Evolutionary conservation across 2,797 vertebrate species (phyloP).

Genomic region (Phrynocephalus forsythii): DNA sequence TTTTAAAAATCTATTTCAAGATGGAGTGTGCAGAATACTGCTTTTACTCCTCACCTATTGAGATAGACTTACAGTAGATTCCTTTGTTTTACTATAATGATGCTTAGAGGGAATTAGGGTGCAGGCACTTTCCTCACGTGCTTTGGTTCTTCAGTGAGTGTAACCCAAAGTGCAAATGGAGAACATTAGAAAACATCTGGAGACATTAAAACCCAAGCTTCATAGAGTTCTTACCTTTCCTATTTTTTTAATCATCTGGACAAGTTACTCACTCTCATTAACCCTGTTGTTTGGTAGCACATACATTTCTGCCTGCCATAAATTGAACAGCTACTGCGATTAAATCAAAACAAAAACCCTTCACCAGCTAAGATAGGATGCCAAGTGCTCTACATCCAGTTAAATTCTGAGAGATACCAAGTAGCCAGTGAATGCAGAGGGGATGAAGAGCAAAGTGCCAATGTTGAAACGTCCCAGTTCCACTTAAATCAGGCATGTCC

Average conservation of each 20-base stretch:
- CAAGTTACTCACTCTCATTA: background rate
- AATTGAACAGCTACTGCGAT: slow-evolving; percentile 25
- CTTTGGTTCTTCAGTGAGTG: background rate
- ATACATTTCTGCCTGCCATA: slow-evolving; percentile 33
- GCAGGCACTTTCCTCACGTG: background rate
- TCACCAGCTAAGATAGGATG: slow-evolving; percentile 47
- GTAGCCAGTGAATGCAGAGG: slow-evolving; percentile 53
- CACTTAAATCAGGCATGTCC: slow-evolving; percentile 28
- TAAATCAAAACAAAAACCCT: slow-evolving; percentile 24
- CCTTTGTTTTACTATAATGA: background rate
- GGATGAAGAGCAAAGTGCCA: slow-evolving; percentile 50
- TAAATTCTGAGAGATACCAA: slow-evolving; percentile 43
- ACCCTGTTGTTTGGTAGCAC: background rate
- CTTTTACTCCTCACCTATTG: background rate
- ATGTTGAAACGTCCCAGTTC: slow-evolving; percentile 29
- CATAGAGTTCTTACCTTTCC: background rate
- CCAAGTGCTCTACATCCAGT: slow-evolving; percentile 26
- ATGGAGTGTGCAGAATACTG: background rate
- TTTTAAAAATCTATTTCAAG: background rate
- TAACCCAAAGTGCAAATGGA: background rate
- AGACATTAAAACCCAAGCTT: background rate
- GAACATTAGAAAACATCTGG: background rate
- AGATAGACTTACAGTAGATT: background rate
- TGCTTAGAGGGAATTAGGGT: background rate
- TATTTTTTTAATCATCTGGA: background rate